A percentile compares a stretch with the other conserved stretches of the same genome.
These are phyloP conservation scores for Phymatocera aterrima DNA, from an alignment of 2,888 invertebrate genomes.

Conservation along the genomic window DNA sequence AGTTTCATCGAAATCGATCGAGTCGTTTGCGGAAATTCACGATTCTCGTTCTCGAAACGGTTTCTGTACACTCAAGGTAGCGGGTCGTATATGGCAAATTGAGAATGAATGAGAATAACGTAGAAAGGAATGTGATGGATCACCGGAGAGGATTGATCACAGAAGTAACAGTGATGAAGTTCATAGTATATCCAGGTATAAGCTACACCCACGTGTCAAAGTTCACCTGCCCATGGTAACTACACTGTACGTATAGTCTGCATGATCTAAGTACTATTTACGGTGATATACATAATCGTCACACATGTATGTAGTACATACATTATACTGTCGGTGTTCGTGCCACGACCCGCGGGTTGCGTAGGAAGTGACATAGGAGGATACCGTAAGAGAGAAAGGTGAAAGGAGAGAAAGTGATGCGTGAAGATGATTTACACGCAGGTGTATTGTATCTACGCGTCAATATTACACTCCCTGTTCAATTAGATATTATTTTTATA, in stretches of 20 bases:
- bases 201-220: slow-evolving; percentile 19
- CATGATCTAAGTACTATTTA: too few species aligned
- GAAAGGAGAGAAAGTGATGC: slow-evolving; percentile 46
- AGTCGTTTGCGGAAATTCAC: too few species aligned
- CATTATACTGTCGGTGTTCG: slow-evolving; percentile 11
- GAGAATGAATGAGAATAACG: too few species aligned
- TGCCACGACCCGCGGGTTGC: slow-evolving; percentile 11
- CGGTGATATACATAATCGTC: too few species aligned
- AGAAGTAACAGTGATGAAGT: neutral
- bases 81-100: too few species aligned
- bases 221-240: neutral
- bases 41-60: too few species aligned
- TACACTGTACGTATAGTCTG: too few species aligned
- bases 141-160: neutral
- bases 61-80: too few species aligned
- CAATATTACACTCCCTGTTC: neutral
- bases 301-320: too few species aligned
- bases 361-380: slow-evolving; percentile 19
- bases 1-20: too few species aligned
- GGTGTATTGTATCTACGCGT: neutral
- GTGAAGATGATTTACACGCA: slow-evolving; percentile 40
- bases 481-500: neutral
- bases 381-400: slow-evolving; percentile 30
- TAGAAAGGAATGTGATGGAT: neutral
- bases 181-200: neutral